phyloP scores from a whole-genome alignment of 2,113 vertebrate species.

The Lathamus discolor region DNA sequence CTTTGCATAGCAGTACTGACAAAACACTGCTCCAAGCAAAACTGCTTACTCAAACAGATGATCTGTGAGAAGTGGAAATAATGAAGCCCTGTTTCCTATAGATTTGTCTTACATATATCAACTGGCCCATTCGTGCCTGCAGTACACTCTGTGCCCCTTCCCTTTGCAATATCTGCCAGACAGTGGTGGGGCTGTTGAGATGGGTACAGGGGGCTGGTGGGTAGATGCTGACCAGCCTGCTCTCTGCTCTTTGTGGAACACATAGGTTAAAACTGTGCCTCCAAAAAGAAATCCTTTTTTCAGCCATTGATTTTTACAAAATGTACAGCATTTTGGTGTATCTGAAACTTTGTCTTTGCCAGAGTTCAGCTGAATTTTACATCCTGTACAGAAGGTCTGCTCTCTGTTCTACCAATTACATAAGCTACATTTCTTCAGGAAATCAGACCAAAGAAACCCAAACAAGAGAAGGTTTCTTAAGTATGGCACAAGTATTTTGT shows the following conservation, averaged over 20 bases:
- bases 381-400: not conserved
- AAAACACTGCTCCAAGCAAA: conserved; percentile 21
- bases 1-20: conserved; percentile 23
- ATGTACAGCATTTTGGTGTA: not conserved
- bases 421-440: not conserved
- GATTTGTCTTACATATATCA: not conserved
- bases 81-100: not conserved
- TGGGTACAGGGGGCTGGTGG: not conserved
- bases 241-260: not conserved
- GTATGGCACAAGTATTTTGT: not conserved
- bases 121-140: rapidly evolving
- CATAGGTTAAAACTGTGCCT: not conserved
- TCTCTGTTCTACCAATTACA: not conserved
- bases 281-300: no score
- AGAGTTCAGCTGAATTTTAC: not conserved
- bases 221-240: not conserved
- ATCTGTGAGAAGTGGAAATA: not conserved
- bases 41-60: conserved; percentile 3
- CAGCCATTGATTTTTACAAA: not conserved
- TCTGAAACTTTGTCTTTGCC: not conserved
- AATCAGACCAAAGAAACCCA: not conserved
- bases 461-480: not conserved
- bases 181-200: not conserved
- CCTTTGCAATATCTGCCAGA: not conserved
- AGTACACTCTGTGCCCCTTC: not conserved